Conservation (phyloP, 2,113 vertebrate genomes). For the Nothobranchius kuhntae region DNA sequence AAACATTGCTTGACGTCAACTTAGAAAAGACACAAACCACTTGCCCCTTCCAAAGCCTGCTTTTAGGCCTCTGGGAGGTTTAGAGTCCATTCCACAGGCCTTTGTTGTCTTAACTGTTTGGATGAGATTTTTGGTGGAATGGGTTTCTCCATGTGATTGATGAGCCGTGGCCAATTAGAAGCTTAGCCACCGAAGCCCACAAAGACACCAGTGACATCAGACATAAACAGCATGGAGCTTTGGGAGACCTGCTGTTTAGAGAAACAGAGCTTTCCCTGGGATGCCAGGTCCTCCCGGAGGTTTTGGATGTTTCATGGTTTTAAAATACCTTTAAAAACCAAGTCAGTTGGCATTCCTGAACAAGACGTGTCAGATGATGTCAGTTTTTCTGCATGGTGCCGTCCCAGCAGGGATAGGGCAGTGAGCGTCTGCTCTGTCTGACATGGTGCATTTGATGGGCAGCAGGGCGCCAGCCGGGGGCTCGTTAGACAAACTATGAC, state of each 20-base stretch:
- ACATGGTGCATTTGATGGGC: conserved; percentile 64
- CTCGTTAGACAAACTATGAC: conserved; percentile 80
- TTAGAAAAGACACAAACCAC: conserved; percentile 54
- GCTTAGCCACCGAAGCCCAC: conserved; percentile 70
- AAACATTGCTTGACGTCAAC: conserved; percentile 45
- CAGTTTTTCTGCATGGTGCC: conserved; percentile 52
- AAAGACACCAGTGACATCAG: conserved; percentile 67
- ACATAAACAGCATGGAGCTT: conserved; percentile 71
- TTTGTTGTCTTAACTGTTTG: conserved; percentile 67
- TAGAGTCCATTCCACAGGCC: conserved; percentile 60
- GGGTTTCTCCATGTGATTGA: conserved; percentile 74
- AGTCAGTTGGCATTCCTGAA: conserved; percentile 13
- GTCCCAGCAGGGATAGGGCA: conserved; percentile 13
- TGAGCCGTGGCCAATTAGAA: conserved; percentile 82
- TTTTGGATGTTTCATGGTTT: conserved; percentile 54
- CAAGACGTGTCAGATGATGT: conserved; percentile 53
- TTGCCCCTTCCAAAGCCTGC: conserved; percentile 54
- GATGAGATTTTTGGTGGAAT: conserved; percentile 71
- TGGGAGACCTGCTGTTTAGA: conserved; percentile 71
- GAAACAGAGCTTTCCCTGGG: conserved; percentile 38
- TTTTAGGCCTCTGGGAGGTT: conserved; percentile 61
- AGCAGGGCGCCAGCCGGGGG: conserved; percentile 69
- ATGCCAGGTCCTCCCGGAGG: conserved; percentile 23
- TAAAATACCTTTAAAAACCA: conserved; percentile 55
- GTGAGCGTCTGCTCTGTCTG: conserved; percentile 27